phyloP scores from a whole-genome alignment of 2,113 vertebrate species.

The Corvus cornix region DNA sequence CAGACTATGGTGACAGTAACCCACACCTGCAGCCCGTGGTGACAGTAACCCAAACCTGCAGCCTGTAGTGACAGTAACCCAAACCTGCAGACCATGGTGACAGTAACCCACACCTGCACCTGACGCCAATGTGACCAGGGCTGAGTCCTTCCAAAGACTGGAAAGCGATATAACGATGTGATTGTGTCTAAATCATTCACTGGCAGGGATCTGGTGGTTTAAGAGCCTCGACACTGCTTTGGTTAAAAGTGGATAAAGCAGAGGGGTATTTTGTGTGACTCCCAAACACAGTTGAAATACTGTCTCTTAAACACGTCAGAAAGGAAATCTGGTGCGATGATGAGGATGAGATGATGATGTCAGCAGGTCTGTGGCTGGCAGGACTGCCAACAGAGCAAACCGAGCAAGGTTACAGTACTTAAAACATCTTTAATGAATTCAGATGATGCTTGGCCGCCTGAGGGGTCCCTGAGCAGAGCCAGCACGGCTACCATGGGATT shows the following conservation, averaged over 20 bases:
- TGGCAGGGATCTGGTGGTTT: background rate
- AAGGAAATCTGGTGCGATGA: background rate
- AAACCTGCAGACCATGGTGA: background rate
- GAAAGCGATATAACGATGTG: no score
- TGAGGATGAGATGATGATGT: no score
- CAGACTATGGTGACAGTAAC: background rate
- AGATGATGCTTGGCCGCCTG: background rate
- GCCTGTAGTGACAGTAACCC: background rate
- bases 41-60: background rate
- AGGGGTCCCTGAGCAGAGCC: background rate
- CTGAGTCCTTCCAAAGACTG: background rate
- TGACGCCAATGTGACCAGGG: accelerated
- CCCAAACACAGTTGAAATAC: background rate
- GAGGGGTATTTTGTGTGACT: accelerated
- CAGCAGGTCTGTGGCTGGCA: background rate
- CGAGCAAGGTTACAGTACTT: background rate
- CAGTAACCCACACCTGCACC: accelerated
- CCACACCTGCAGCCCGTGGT: background rate
- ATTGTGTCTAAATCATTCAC: no score
- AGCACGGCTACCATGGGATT: background rate
- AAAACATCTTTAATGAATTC: background rate
- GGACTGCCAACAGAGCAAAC: background rate
- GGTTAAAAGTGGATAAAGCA: accelerated
- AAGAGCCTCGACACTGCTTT: accelerated
- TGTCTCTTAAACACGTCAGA: background rate